Evolutionary conservation across 2,888 invertebrate genomes (phyloP), one percentile per base, ranked within the genome.

Genomic region (Myopa testacea): DNA sequence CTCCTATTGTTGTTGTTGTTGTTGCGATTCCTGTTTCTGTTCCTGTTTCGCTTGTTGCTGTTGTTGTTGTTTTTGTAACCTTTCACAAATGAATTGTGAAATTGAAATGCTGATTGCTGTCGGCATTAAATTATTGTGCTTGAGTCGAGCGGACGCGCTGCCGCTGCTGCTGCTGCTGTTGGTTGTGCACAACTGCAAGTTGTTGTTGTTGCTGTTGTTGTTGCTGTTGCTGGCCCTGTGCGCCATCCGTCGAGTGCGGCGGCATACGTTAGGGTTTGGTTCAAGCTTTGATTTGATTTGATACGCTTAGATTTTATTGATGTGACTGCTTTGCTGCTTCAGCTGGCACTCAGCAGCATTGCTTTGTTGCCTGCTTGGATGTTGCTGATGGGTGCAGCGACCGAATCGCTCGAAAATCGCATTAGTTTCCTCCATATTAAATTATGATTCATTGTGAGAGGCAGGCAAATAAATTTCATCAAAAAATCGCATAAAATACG

Each of bases 21-120:
- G 5, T 60, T 60, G 10, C 19, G 60, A 19, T 10, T 19, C n/a
- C 60, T 40, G 5, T 12, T 68, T 0, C 40, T 45, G 50, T 45
- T 70, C 62, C 26, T 38, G 58, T 45, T 45, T 26, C 26, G 26
- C 45, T 45, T 45, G 45, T 16, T 71, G 37, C 45, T 52, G 45
- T 55, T 52, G 45, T 55, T 63, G 37, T 16, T 50, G 60, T 26
- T 68, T 19, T 38, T n/a, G 68, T 40, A 70, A 77, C 72, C 76
- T 78, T 76, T 79, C 76, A 79, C 69, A 79, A 79, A 79, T 76
- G 78, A 79, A 79, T 79, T 79, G 79, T 68, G 73, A 79, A 79
- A 79, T 79, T 79, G 80, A 79, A 80, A 79, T 80, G 80, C 73
- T 79, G 79, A 79, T 80, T 78, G 80, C 80, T 79, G 79, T 73